A percentile compares a stretch with the other conserved stretches of the same genome.
These are phyloP conservation scores for Propithecus perrieri DNA, from an alignment of 2,797 vertebrate genomes.

Conservation along the genomic window DNA sequence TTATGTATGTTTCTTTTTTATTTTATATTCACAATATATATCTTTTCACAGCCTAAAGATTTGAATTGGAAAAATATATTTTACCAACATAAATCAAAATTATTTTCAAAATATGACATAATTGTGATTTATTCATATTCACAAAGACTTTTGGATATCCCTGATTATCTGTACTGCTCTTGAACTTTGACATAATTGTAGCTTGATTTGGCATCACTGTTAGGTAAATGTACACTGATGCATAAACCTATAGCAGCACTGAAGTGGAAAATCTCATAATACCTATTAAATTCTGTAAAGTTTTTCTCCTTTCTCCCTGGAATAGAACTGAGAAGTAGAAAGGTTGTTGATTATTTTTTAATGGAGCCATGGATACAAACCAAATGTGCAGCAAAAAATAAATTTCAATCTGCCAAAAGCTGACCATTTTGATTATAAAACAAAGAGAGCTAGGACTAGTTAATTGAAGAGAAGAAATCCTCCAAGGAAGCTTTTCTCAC, in stretches of 20 bases:
- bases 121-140: background rate
- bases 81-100: conserved; percentile 11
- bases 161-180: background rate
- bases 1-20: background rate
- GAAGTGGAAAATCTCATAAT: accelerated
- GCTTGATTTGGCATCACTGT: background rate
- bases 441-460: background rate
- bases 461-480: background rate
- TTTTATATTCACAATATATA: background rate
- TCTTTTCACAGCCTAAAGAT: background rate
- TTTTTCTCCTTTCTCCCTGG: background rate
- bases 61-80: background rate
- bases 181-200: background rate
- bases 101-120: background rate
- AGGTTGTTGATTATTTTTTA: background rate
- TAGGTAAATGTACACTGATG: background rate
- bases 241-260: background rate
- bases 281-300: background rate
- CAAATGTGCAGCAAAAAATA: background rate
- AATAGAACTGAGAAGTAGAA: background rate
- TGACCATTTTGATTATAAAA: background rate
- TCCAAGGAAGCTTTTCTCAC: background rate
- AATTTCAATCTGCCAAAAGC: background rate
- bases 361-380: background rate
- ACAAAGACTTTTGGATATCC: background rate